phyloP scores from a whole-genome alignment of 2,888 invertebrate species.

The Ormyrus thymus region DNA sequence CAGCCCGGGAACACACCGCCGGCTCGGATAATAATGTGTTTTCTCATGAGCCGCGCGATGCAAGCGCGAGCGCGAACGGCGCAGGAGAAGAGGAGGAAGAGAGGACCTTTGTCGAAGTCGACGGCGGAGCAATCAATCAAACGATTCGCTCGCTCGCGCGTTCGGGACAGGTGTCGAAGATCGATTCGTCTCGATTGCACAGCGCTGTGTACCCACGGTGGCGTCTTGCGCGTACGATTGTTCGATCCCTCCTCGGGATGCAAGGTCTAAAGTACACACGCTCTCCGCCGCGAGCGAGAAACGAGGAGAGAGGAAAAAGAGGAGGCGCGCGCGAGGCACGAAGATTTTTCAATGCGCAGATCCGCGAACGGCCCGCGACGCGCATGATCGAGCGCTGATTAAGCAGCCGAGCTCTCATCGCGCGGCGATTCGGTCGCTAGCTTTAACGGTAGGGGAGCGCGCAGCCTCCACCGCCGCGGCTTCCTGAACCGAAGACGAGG shows the following conservation, averaged over 20 bases:
- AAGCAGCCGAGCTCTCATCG: no score
- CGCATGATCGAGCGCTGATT: no score
- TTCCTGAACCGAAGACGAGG: neutral
- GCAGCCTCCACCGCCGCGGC: neutral
- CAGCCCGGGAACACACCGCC: neutral
- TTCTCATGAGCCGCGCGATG: constrained; percentile 33
- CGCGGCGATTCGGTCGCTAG: neutral
- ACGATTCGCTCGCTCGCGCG: neutral
- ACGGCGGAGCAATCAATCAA: constrained; percentile 42
- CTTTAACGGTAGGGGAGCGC: constrained; percentile 1
- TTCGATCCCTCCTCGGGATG: neutral
- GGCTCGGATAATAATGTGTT: constrained; percentile 32
- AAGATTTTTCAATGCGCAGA: neutral
- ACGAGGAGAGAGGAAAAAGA: neutral
- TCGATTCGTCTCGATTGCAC: constrained; percentile 45
- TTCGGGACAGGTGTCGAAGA: constrained; percentile 47
- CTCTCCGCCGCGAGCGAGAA: neutral
- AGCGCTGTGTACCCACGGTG: no score
- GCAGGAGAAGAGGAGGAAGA: neutral
- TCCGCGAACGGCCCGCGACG: no score
- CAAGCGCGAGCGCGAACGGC: no score
- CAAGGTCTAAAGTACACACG: no score
- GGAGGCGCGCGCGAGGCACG: neutral
- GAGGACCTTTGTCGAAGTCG: neutral
- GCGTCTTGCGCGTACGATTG: neutral